A percentile compares a stretch with the other conserved stretches of the same genome.
phyloP scores from a whole-genome alignment of 2,113 vertebrate genomes.

The Pristiophorus japonicus region DNA sequence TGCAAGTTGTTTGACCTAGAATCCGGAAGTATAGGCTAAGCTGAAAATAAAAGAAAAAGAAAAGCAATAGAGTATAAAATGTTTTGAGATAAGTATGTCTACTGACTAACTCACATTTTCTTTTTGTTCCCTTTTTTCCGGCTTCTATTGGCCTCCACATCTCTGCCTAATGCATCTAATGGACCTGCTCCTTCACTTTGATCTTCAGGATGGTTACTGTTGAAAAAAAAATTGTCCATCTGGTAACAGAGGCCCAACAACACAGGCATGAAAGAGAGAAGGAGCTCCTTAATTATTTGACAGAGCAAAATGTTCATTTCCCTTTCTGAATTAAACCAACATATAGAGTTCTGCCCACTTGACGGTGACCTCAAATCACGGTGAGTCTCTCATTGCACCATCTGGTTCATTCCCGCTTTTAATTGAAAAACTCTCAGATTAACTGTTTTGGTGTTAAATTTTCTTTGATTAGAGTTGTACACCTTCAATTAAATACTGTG shows the following conservation, averaged over 20 bases:
- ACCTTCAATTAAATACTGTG: background rate
- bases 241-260: constrained; percentile 54
- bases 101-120: constrained; percentile 84
- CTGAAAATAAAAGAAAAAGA: constrained; percentile 74
- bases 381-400: background rate
- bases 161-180: constrained; percentile 91
- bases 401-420: constrained; percentile 1
- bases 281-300: constrained; percentile 58
- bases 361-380: background rate
- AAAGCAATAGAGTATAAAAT: constrained; percentile 78
- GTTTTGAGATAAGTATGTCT: constrained; percentile 81
- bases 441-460: constrained; percentile 20
- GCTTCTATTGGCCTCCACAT: constrained; percentile 72
- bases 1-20: constrained; percentile 89
- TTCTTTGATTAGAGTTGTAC: constrained; percentile 9
- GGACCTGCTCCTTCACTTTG: constrained; percentile 85
- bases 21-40: constrained; percentile 74
- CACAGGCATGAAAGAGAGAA: constrained; percentile 61
- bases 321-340: constrained; percentile 41
- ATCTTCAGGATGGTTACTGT: constrained; percentile 73
- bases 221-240: constrained; percentile 58
- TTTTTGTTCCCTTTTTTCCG: constrained; percentile 69
- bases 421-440: constrained; percentile 1
- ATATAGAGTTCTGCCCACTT: background rate
- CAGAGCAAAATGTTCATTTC: constrained; percentile 39